Conservation (phyloP, 2,888 invertebrate genomes). For the Scaptomyza parva region DNA sequence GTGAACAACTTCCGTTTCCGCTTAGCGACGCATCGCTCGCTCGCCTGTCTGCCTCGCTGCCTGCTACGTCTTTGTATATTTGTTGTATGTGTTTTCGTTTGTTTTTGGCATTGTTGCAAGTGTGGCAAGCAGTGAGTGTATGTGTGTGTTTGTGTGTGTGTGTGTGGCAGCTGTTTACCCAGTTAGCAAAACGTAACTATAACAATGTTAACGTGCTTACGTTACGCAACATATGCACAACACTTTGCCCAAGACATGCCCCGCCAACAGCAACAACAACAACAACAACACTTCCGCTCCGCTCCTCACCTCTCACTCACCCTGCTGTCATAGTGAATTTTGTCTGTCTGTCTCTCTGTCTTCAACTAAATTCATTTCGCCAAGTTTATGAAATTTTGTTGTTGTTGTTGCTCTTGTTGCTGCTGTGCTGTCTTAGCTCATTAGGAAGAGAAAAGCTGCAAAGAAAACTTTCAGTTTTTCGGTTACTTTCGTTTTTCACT, state of each 20-base stretch:
- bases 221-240: conserved; percentile 71
- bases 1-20: conserved; percentile 78
- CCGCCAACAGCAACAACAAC: too few species aligned
- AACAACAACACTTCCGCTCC: conserved; percentile 7
- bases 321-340: conserved; percentile 30
- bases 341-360: conserved; percentile 38
- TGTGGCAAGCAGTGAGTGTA: conserved; percentile 28
- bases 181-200: conserved; percentile 47
- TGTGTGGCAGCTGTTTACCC: conserved; percentile 41
- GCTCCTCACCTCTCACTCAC: not conserved
- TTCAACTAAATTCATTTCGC: conserved; percentile 68
- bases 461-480: conserved; percentile 59
- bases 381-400: conserved; percentile 76
- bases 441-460: conserved; percentile 73
- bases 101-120: conserved; percentile 46
- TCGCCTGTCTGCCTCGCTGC: too few species aligned
- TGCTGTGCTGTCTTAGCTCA: conserved; percentile 60
- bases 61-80: conserved; percentile 17
- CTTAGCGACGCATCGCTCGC: conserved; percentile 62
- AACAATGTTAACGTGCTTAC: conserved; percentile 58
- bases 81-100: conserved; percentile 18
- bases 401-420: conserved; percentile 29
- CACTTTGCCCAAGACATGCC: conserved; percentile 36
- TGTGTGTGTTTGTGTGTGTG: conserved; percentile 9
- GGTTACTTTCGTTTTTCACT: conserved; percentile 22